These are phyloP conservation scores for Helogale parvula DNA, from an alignment of 2,113 vertebrate genomes.

Conservation along the genomic window DNA sequence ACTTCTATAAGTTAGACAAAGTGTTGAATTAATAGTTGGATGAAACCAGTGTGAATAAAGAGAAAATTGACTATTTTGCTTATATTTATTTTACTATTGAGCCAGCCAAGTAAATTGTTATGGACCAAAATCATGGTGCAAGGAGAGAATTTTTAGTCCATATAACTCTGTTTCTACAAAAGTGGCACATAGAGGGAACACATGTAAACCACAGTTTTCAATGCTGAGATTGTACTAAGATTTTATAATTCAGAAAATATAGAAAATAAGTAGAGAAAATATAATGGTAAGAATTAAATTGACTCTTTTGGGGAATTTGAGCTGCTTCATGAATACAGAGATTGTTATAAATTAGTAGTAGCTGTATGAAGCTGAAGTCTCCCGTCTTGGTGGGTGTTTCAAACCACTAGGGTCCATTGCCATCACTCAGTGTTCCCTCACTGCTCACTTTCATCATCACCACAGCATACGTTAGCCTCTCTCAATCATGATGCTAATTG, in stretches of 20 bases:
- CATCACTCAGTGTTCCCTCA: conserved; percentile 63
- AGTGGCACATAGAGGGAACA: not conserved
- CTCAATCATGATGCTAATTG: conserved; percentile 67
- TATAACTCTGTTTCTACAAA: not conserved
- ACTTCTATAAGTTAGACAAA: not conserved
- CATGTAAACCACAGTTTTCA: not conserved
- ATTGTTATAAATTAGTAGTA: conserved; percentile 40
- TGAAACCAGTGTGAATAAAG: not conserved
- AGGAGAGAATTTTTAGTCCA: not conserved
- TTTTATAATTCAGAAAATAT: not conserved
- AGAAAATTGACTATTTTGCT: not conserved
- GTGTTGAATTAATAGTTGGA: not conserved
- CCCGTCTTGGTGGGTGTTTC: conserved; percentile 55
- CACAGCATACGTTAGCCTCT: conserved; percentile 41
- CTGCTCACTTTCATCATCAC: conserved; percentile 71
- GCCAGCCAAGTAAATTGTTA: not conserved
- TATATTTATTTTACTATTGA: not conserved
- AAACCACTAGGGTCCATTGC: conserved; percentile 52
- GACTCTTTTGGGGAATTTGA: not conserved
- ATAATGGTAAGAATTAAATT: not conserved
- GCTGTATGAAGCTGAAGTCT: conserved; percentile 15
- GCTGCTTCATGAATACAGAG: not conserved
- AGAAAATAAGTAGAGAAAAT: too few species aligned
- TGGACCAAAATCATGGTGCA: not conserved
- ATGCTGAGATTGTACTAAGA: not conserved